Percentiles rank a stretch among this genome's conserved stretches.
phyloP scores from a whole-genome alignment of 1,140 invertebrate species.

The Hyphantria cunea region DNA sequence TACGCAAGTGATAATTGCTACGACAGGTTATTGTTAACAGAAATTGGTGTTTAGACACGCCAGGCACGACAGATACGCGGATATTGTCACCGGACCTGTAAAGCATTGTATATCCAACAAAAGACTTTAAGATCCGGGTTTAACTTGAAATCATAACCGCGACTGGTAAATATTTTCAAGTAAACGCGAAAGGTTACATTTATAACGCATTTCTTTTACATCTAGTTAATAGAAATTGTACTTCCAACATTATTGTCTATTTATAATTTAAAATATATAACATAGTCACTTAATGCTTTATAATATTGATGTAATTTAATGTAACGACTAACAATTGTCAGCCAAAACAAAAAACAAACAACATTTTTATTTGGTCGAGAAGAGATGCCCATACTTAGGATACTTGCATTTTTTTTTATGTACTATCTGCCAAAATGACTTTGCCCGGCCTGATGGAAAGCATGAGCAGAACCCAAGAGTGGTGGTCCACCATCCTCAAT shows the following conservation, averaged over 20 bases:
- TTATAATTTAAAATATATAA: no score
- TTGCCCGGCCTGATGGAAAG: no score
- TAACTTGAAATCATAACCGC: constrained; percentile 48
- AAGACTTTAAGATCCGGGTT: constrained; percentile 58
- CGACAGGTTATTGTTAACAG: constrained; percentile 13
- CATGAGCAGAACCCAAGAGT: no score
- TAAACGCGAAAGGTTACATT: constrained; percentile 38
- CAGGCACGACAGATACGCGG: not conserved
- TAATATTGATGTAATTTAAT: not conserved
- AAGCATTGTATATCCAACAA: constrained; percentile 47
- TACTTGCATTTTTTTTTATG: no score
- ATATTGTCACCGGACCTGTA: constrained; percentile 29
- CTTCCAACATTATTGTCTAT: no score
- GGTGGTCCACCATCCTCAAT: no score
- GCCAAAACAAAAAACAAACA: not conserved
- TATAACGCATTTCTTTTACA: not conserved
- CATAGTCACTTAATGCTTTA: no score
- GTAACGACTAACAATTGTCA: not conserved
- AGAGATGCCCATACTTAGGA: no score
- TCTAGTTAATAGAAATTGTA: not conserved
- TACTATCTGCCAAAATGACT: no score
- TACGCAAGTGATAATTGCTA: not conserved
- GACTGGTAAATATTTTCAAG: constrained; percentile 26
- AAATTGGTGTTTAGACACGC: constrained; percentile 17
- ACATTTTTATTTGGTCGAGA: not conserved